phyloP scores from a whole-genome alignment of 2,888 invertebrate genomes.

The Griposia aprilina region DNA sequence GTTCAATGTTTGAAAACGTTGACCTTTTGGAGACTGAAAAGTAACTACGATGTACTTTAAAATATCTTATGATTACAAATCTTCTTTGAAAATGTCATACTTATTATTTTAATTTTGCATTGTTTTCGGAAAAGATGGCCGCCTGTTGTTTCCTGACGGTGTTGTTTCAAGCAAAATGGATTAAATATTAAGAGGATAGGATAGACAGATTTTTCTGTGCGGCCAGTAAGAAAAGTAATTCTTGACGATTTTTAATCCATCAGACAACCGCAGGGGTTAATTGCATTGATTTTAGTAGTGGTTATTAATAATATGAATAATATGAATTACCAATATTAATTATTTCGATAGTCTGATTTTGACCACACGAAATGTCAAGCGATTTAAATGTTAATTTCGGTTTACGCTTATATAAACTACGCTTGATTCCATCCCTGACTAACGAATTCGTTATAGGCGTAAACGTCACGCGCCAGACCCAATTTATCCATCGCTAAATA shows the following conservation, averaged over 20 bases:
- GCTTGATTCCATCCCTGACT: slow-evolving; percentile 29
- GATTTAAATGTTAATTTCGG: not conserved
- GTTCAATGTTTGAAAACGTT: not conserved
- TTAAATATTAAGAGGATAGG: not conserved
- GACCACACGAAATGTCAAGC: not conserved
- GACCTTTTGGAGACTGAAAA: slow-evolving; percentile 1
- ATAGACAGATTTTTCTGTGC: slow-evolving; percentile 1
- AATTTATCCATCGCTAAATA: slow-evolving; percentile 70
- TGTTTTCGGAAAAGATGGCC: not conserved
- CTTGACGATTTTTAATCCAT: slow-evolving; percentile 24
- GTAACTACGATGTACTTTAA: not conserved
- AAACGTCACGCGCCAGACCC: slow-evolving; percentile 62
- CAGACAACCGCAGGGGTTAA: not conserved
- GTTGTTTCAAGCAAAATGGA: slow-evolving; percentile 20
- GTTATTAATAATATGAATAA: no score
- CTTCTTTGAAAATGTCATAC: not conserved
- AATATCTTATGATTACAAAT: not conserved
- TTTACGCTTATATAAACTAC: not conserved
- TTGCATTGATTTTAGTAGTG: no score
- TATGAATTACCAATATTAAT: not conserved
- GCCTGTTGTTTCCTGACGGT: slow-evolving; percentile 1
- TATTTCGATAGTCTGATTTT: not conserved
- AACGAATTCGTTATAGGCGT: slow-evolving; percentile 61
- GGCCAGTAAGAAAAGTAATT: not conserved
- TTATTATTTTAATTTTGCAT: not conserved